Base-by-base conservation (phyloP, 2,797 vertebrate genomes). In the Epinephelus malabaricus region DNA sequence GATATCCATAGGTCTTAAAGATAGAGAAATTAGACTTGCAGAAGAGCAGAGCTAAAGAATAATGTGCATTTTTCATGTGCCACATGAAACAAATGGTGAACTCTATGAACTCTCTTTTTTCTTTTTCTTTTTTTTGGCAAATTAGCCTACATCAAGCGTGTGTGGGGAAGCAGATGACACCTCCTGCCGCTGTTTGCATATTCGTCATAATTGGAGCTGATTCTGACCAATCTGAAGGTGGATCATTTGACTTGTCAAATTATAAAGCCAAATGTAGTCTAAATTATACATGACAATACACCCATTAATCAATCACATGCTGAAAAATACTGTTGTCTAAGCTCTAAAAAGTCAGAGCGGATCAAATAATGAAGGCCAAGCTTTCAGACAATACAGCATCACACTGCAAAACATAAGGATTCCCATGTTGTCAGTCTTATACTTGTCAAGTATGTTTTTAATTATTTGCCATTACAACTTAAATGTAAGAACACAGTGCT, bases 141-240 rank as follows among this genome's bases (percentile, higher is more conserved):
- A 59, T 76, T 60, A 10, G 60, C 18, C n/a, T 6, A 27, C 61
- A 81, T 69, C 45, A 59, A 62, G 54, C 65, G 27, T 27, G 43
- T 58, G 27, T 23, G n/a, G 15, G 18, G 45, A 71, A 51, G n/a
- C 43, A 76, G 56, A 75, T 46, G 72, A 53, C 69, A 50, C n/a
- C 67, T 45, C 27, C 53, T 83, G 68, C 45, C 45, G n/a, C 19
- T 25, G 59, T 83, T 81, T 89, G 70, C 79, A 81, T 84, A 63
- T 87, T 84, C 73, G 82, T 38, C 23, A 23, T 53, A 56, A 74
- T 60, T 73, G n/a, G 38, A 75, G 51, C 15, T 43, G 68, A 86
- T 14, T 73, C 40, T 34, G 62, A 76, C 77, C 54, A 21, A 23
- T 53, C 23, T 70, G 84, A 76, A 67, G 73, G 72, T 64, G 27